Evolutionary conservation across 1,140 invertebrate species (phyloP), one percentile per base, ranked within the genome.

Genomic region (Apolygus lucorum): DNA sequence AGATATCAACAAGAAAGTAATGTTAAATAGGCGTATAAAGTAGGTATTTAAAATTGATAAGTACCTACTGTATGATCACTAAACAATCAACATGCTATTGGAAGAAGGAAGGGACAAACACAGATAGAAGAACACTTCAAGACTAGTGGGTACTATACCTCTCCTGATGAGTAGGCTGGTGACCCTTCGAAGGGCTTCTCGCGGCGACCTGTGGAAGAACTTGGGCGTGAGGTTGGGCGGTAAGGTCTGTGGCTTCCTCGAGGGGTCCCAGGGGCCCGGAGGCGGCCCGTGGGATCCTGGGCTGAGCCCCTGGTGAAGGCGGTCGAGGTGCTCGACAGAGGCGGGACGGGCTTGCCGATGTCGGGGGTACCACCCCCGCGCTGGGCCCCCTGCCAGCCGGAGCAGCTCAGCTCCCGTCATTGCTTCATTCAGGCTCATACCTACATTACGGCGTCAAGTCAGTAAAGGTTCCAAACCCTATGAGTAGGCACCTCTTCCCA

Each of bases 121-220:
- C n/a, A n/a, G n/a, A n/a, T n/a, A n/a, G n/a, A n/a, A n/a, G n/a
- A n/a, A n/a, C n/a, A n/a, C n/a, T n/a, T n/a, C n/a, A 42, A 21
- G 59, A 62, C 24, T 11, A 21, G 22, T 59, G 34, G 54, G 22
- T 59, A 78, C 76, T 82, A 83, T 81, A 89, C 88, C 88, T 87
- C 90, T 91, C 67, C 89, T 84, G 79, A 92, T 92, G 78, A 92
- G 84, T 79, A 92, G 86, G 83, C 90, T 91, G 77, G 90, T 92
- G 74, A 92, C 90, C 79, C 90, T 85, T 76, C 90, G 83, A 70
- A 92, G 82, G 54, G 90, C 90, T 79, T 91, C 90, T 75, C 89
- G 84, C 29, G 90, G 90, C 72, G 88, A 91, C 81, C 90, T 89
- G 76, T 90, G 88, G 82, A 91, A 89, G 82, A 91, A 92, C 79